Conservation (phyloP, 2,797 vertebrate genomes). For the Bovichtus diacanthus region DNA sequence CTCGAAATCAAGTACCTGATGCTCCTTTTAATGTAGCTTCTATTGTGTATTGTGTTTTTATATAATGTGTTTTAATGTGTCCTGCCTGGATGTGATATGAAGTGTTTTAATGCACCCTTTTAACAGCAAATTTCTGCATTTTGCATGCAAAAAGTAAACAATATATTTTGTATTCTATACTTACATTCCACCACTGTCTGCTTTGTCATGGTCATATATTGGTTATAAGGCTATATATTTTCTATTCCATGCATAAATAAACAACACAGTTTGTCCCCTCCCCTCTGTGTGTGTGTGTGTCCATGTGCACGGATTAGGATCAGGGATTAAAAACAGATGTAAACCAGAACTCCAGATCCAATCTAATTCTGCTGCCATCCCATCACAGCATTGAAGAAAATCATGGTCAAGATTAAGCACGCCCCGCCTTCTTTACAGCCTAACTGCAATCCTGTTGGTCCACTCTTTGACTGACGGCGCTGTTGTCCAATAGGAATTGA, state of each 20-base stretch:
- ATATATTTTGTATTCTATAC: no score
- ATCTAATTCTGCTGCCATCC: constrained; percentile 25
- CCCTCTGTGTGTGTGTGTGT: neutral
- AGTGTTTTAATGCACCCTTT: no score
- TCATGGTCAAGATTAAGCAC: constrained; percentile 44
- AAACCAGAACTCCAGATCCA: constrained; percentile 53
- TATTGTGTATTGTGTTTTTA: no score
- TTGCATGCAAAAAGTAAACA: no score
- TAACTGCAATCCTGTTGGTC: constrained; percentile 9
- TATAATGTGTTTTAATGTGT: no score
- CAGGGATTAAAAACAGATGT: constrained; percentile 68
- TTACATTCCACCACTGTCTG: neutral
- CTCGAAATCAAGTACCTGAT: no score
- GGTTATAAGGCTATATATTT: neutral
- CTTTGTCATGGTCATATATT: no score
- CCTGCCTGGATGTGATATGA: no score
- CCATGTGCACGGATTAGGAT: constrained; percentile 64
- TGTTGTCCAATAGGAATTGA: constrained; percentile 52
- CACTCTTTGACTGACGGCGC: neutral
- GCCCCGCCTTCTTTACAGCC: neutral
- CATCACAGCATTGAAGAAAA: constrained; percentile 25
- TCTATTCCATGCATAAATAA: neutral
- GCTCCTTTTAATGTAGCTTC: no score
- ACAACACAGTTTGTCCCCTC: neutral
- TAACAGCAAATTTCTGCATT: no score